Evolutionary conservation across 1,140 invertebrate genomes (phyloP).

Genomic region (Ooceraea biroi): DNA sequence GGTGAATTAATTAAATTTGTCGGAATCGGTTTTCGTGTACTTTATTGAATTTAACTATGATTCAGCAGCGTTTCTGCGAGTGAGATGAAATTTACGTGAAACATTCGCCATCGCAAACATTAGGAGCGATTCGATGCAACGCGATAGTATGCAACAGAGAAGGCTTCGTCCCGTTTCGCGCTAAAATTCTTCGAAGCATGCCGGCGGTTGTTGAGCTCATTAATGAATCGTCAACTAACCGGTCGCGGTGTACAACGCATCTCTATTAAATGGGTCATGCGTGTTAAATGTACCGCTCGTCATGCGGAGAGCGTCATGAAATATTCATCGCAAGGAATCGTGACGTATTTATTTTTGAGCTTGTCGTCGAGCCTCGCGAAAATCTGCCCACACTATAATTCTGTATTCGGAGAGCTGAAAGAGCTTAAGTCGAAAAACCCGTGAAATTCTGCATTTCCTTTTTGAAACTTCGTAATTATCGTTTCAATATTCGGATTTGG

Average conservation of each 20-base stretch:
- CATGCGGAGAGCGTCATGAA: slow-evolving; percentile 39
- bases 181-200: slow-evolving; percentile 38
- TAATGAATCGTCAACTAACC: slow-evolving; percentile 39
- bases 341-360: slow-evolving; percentile 41
- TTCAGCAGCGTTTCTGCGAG: neutral
- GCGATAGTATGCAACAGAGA: neutral
- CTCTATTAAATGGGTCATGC: slow-evolving; percentile 54
- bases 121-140: neutral
- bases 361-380: neutral
- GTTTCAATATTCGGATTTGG: neutral
- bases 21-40: neutral
- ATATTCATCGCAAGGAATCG: slow-evolving; percentile 46
- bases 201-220: slow-evolving; percentile 43
- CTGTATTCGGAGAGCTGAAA: neutral
- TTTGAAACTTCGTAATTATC: neutral
- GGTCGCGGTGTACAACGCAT: slow-evolving; percentile 34
- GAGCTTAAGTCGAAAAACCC: neutral
- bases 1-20: slow-evolving; percentile 19
- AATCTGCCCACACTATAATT: slow-evolving; percentile 23
- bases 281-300: slow-evolving; percentile 51
- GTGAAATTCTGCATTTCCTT: neutral
- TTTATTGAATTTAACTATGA: slow-evolving; percentile 25
- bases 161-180: neutral
- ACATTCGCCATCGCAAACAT: no score
- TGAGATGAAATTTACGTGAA: neutral